Evolutionary conservation across 2,797 vertebrate species (phyloP).

Genomic region (Argentina silus): DNA sequence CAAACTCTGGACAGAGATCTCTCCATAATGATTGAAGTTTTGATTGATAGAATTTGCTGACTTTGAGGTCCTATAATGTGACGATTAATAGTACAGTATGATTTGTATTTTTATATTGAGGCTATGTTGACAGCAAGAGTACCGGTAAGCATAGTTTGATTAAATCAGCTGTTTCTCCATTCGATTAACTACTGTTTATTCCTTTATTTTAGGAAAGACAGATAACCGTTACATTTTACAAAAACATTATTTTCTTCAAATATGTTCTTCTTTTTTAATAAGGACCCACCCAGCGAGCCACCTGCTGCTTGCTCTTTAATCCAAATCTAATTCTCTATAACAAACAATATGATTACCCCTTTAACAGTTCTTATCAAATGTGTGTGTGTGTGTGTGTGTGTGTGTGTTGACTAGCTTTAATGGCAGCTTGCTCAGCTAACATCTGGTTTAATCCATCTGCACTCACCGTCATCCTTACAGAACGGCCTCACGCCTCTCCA

Average conservation of each 20-base stretch:
- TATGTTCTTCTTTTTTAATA: slow-evolving; percentile 51
- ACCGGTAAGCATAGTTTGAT: slow-evolving; percentile 54
- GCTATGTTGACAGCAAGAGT: slow-evolving; percentile 54
- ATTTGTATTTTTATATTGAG: slow-evolving; percentile 51
- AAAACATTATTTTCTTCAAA: slow-evolving; percentile 23
- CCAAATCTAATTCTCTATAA: slow-evolving; percentile 38
- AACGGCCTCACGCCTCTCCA: slow-evolving; percentile 98
- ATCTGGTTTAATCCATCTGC: slow-evolving; percentile 54
- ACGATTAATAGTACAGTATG: slow-evolving; percentile 42
- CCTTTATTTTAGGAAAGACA: slow-evolving; percentile 41
- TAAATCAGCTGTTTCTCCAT: slow-evolving; percentile 26
- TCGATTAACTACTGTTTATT: slow-evolving; percentile 50
- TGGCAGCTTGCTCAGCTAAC: slow-evolving; percentile 60
- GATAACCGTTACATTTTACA: slow-evolving; percentile 39
- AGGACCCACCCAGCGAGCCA: slow-evolving; percentile 43
- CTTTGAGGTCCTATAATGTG: background rate
- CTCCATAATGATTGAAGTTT: no score
- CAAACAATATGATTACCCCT: slow-evolving; percentile 16
- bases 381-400: slow-evolving; percentile 16
- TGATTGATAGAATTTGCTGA: no score
- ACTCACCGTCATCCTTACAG: slow-evolving; percentile 81
- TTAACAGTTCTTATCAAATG: slow-evolving; percentile 46
- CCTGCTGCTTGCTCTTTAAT: slow-evolving; percentile 51
- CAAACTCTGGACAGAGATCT: background rate
- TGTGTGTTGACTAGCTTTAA: slow-evolving; percentile 25